phyloP scores from a whole-genome alignment of 23 tunicate genomes.

The Ascidia mentula region DNA sequence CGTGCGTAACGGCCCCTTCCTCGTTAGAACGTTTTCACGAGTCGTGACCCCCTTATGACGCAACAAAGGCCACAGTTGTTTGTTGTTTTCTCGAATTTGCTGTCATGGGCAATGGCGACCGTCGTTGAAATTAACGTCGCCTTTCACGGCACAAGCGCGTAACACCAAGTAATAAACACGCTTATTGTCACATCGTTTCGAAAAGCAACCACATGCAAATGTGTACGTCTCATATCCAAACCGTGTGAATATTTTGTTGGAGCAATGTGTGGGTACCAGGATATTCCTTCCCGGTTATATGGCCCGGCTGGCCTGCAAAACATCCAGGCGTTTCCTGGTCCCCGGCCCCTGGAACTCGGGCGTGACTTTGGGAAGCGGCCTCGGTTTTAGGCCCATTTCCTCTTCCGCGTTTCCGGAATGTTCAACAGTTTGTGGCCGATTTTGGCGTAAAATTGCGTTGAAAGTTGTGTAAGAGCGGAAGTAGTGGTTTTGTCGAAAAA shows the following conservation, averaged over 20 bases:
- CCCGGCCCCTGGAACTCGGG: neutral
- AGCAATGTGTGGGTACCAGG: neutral
- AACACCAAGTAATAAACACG: neutral
- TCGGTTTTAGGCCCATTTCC: constrained; percentile 5
- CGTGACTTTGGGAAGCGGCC: neutral
- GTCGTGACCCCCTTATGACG: too few species aligned
- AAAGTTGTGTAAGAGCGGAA: too few species aligned
- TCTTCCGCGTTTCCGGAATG: neutral
- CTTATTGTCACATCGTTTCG: neutral
- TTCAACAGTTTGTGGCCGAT: neutral
- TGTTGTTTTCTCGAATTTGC: neutral
- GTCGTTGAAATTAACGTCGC: neutral
- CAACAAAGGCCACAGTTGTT: neutral
- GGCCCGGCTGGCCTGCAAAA: neutral
- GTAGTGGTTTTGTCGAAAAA: too few species aligned
- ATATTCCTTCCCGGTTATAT: neutral
- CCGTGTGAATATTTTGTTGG: too few species aligned
- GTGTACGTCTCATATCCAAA: too few species aligned
- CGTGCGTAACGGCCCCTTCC: too few species aligned
- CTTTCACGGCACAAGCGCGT: neutral
- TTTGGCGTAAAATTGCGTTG: too few species aligned
- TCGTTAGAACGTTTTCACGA: too few species aligned
- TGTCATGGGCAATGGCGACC: neutral
- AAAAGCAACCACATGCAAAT: too few species aligned
- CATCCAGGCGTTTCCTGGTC: neutral